These are phyloP conservation scores for Phortica variegata DNA, from an alignment of 1,140 invertebrate genomes.

Conservation along the genomic window DNA sequence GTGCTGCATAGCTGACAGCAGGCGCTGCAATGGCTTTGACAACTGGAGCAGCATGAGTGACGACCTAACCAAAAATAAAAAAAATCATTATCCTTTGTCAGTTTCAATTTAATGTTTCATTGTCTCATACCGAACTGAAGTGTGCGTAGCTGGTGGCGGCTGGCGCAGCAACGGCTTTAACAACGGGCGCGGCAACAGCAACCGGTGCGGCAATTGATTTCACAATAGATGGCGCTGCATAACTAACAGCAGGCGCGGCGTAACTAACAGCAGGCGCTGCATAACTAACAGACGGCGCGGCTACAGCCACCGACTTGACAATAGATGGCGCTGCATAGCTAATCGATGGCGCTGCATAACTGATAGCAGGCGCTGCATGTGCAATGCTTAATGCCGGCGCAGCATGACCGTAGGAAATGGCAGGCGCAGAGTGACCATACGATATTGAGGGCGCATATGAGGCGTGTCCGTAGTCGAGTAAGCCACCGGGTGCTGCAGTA, in stretches of 20 bases:
- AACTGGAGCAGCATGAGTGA: constrained; percentile 2
- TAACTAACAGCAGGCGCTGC: constrained; percentile 10
- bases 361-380: not conserved
- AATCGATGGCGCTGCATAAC: not conserved
- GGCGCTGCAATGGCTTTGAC: not conserved
- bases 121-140: constrained; percentile 15
- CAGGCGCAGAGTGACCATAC: not conserved
- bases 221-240: constrained; percentile 11
- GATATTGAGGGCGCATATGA: too few species aligned
- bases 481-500: too few species aligned
- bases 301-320: not conserved
- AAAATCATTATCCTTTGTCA: too few species aligned
- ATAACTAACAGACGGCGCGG: constrained; percentile 10
- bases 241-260: constrained; percentile 8
- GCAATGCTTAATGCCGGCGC: constrained; percentile 3
- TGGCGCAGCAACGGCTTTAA: constrained; percentile 9
- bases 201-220: constrained; percentile 3
- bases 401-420: not conserved
- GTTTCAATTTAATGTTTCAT: too few species aligned
- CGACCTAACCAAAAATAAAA: not conserved
- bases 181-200: not conserved
- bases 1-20: constrained; percentile 2
- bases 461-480: too few species aligned
- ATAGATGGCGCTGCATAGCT: constrained; percentile 8
- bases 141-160: constrained; percentile 17